Evolutionary conservation across 2,797 vertebrate species (phyloP).

Genomic region (Luscinia luscinia): DNA sequence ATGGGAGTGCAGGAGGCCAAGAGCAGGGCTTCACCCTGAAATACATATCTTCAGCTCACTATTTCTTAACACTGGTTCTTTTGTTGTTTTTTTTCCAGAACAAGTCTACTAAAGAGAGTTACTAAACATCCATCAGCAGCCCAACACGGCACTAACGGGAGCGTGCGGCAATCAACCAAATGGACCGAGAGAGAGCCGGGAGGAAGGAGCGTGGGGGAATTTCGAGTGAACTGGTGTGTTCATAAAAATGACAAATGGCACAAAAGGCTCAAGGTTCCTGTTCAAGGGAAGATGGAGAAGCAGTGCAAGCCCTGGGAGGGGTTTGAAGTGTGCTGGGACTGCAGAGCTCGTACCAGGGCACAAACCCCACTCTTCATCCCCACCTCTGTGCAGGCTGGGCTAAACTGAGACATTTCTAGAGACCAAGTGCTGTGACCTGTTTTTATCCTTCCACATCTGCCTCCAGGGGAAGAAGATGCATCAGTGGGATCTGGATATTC

Average conservation of each 20-base stretch:
- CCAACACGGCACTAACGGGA: slow-evolving; percentile 33
- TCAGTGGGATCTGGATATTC: neutral
- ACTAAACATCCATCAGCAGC: slow-evolving; percentile 54
- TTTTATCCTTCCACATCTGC: neutral
- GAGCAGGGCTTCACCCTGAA: neutral
- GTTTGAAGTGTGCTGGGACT: neutral
- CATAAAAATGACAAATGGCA: slow-evolving; percentile 42
- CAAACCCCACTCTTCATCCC: neutral
- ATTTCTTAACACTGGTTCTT: neutral
- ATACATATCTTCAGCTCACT: neutral
- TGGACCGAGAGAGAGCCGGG: neutral
- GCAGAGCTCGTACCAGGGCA: neutral
- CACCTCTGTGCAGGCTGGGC: neutral
- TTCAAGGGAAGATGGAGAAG: neutral
- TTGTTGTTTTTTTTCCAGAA: neutral
- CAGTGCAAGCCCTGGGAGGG: neutral
- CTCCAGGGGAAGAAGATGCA: neutral
- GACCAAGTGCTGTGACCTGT: neutral
- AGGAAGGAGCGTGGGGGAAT: slow-evolving; percentile 12
- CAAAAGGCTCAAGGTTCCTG: slow-evolving; percentile 15
- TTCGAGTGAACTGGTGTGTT: slow-evolving; percentile 22
- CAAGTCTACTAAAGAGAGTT: slow-evolving; percentile 31
- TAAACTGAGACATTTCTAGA: neutral
- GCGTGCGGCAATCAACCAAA: slow-evolving; percentile 29
- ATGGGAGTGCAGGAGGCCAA: neutral